Evolutionary conservation across 2,113 vertebrate genomes (phyloP), one percentile per base, ranked within the genome.

Genomic region (Caracal caracal): DNA sequence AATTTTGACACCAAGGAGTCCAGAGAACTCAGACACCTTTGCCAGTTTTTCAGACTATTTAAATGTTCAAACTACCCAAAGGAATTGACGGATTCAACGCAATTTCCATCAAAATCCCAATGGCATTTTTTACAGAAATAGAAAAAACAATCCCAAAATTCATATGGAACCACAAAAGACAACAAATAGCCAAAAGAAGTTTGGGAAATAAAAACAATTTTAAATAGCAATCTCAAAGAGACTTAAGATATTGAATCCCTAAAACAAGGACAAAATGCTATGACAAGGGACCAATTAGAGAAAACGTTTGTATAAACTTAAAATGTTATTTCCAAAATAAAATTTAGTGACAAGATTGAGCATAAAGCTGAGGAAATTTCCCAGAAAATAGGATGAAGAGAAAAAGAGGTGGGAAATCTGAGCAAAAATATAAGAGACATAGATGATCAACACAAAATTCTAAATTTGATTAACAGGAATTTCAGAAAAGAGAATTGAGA

Each of bases 251-350:
- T 35, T 88, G 19, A 19, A 85, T 26, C 43, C 24, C 30, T 79
- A 93, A 86, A 81, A 47, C 20, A 93, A 75, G 65, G 61, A 63
- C 16, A 68, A 76, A 81, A 90, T 61, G 40, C 16, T 43, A 66
- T 56, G 59, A 65, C 47, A 78, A 87, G 47, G 28, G 35, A 85
- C 19, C 65, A 89, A 40, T 68, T 6, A 82, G 15, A 82, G 24
- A 37, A 81, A 65, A 93, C 87, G 37, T 73, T n/a, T 86, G 8
- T 40, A 9, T 28, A 84, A 61, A 81, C 83, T 88, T 83, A 40
- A 92, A 94, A 88, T 63, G 59, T 71, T 43, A 83, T 93, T 89
- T 85, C 49, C 28, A 53, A 89, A 80, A 49, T 37, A 89, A 92
- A 92, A 92, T 78, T 87, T 40, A 53, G 28, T 30, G 9, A 73